A percentile compares a stretch with the other conserved stretches of the same genome.
phyloP scores from a whole-genome alignment of 2,888 invertebrate genomes.

The Amiota mariae region DNA sequence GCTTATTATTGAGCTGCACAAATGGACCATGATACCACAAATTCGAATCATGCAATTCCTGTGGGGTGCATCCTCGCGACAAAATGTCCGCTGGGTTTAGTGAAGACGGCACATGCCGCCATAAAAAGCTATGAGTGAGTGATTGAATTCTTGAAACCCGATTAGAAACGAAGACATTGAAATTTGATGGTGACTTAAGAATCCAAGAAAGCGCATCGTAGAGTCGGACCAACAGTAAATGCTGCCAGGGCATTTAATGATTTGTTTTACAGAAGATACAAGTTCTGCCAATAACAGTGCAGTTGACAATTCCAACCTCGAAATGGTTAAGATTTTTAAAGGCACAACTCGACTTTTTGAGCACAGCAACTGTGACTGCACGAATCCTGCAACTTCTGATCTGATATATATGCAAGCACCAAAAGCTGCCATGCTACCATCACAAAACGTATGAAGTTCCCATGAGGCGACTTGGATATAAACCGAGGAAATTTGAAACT shows the following conservation, averaged over 20 bases:
- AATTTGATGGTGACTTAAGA: background rate
- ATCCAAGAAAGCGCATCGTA: background rate
- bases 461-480: background rate
- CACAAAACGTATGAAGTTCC: background rate
- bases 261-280: background rate
- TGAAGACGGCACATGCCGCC: background rate
- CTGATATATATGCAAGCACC: background rate
- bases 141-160: background rate
- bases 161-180: background rate
- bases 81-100: background rate
- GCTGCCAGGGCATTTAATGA: background rate
- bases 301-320: background rate
- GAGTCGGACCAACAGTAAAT: background rate
- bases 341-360: background rate
- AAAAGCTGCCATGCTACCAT: background rate
- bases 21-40: background rate
- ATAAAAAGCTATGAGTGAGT: background rate
- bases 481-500: background rate
- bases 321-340: background rate
- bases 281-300: background rate
- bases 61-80: background rate
- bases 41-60: background rate
- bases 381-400: background rate
- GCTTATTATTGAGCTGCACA: background rate
- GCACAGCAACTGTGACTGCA: background rate